These are phyloP conservation scores for Clarias laeviceps DNA, from an alignment of 2,797 vertebrate genomes.

Conservation along the genomic window DNA sequence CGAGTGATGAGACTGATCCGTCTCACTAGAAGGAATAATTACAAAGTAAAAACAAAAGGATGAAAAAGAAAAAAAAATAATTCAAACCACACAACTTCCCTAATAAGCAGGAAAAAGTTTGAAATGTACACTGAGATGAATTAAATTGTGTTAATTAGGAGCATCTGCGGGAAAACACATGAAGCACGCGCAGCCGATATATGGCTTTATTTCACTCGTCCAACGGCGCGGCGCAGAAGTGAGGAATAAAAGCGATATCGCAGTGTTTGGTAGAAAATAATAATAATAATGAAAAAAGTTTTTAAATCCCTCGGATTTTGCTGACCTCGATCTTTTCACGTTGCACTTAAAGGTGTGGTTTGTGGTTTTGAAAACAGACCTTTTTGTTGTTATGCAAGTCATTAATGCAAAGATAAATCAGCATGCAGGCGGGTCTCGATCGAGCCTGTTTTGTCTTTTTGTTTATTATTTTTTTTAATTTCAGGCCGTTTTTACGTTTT, in stretches of 20 bases:
- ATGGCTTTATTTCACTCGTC: constrained; percentile 50
- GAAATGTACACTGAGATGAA: constrained; percentile 46
- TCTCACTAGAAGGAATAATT: constrained; percentile 32
- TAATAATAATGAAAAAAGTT: too few relatives aligned
- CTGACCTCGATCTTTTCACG: background rate
- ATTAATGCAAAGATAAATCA: background rate
- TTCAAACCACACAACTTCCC: constrained; percentile 57
- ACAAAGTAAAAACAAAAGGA: constrained; percentile 27
- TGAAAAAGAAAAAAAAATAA: constrained; percentile 44
- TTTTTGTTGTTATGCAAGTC: too few relatives aligned
- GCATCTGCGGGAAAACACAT: constrained; percentile 58
- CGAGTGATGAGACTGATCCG: constrained; percentile 58
- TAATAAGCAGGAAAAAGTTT: constrained; percentile 45
- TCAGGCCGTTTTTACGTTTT: background rate
- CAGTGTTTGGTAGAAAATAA: constrained; percentile 23
- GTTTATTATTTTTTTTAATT: too few relatives aligned
- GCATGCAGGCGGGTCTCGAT: background rate
- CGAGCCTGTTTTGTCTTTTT: background rate
- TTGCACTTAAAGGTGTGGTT: background rate
- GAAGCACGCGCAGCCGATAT: constrained; percentile 32
- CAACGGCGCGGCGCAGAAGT: constrained; percentile 18
- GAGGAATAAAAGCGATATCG: constrained; percentile 24
- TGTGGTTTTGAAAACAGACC: background rate
- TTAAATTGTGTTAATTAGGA: constrained; percentile 31
- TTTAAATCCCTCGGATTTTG: constrained; percentile 23